A percentile compares a stretch with the other conserved stretches of the same genome.
phyloP scores from a whole-genome alignment of 2,888 invertebrate species.

The Chalcosyrphus nemorum region DNA sequence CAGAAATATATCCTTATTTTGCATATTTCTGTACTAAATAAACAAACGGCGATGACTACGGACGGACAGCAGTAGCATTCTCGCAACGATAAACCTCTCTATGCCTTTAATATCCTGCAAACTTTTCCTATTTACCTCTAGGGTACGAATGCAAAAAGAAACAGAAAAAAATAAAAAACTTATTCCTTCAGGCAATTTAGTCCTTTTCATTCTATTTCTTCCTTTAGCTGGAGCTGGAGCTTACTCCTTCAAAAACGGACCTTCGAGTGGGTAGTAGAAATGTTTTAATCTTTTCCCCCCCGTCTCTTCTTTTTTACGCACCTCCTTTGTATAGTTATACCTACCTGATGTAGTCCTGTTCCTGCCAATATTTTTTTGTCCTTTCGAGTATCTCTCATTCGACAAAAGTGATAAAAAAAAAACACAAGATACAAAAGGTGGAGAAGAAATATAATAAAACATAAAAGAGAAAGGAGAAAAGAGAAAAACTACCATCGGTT shows the following conservation, averaged over 20 bases:
- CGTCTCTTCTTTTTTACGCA: conserved; percentile 12
- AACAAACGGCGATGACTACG: not conserved
- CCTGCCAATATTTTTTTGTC: conserved; percentile 54
- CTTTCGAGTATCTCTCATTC: conserved; percentile 36
- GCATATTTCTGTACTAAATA: not conserved
- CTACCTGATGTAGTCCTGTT: conserved; percentile 35
- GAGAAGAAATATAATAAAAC: not conserved
- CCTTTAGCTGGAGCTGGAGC: not conserved
- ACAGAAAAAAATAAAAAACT: conserved; percentile 19
- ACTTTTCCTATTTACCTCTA: conserved; percentile 59
- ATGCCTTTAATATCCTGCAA: conserved; percentile 39
- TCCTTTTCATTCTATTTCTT: conserved; percentile 25
- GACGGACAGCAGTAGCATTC: not conserved
- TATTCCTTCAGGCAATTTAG: conserved; percentile 33
- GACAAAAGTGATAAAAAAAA: conserved; percentile 32
- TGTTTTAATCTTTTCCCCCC: conserved; percentile 47
- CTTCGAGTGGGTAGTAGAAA: conserved; percentile 15
- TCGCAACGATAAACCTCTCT: conserved; percentile 10
- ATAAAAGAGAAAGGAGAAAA: too few relatives aligned
- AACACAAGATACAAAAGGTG: not conserved
- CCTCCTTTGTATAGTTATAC: not conserved
- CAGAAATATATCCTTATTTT: not conserved
- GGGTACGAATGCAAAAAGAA: not conserved
- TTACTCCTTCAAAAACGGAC: not conserved
- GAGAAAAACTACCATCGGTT: not conserved